Evolutionary conservation across 2,888 invertebrate species (phyloP).

Genomic region (Scaptodrosophila latifasciaeformis): DNA sequence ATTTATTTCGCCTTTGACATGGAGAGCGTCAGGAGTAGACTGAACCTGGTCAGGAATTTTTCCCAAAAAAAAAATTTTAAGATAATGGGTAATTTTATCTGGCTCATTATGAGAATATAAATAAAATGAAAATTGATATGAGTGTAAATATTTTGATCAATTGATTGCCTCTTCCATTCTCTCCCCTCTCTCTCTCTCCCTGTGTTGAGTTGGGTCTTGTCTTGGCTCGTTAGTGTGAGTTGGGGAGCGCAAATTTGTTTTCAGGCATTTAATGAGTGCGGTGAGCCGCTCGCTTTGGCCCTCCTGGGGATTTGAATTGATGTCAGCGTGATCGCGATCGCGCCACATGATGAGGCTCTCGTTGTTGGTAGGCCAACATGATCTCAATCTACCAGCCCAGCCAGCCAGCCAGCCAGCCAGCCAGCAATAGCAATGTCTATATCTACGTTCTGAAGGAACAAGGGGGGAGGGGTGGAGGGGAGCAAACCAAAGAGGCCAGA

Average conservation of each 20-base stretch:
- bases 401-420: not conserved
- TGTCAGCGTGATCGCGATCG: slow-evolving; percentile 60
- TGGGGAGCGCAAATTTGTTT: slow-evolving; percentile 33
- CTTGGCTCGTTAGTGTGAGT: not conserved
- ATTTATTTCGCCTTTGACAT: no score
- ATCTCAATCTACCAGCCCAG: slow-evolving; percentile 35
- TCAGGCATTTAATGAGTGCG: slow-evolving; percentile 34
- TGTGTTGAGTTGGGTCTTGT: not conserved
- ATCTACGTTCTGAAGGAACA: slow-evolving; percentile 20
- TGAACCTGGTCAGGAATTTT: not conserved
- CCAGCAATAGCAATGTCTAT: slow-evolving; percentile 25
- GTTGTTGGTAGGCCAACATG: slow-evolving; percentile 30
- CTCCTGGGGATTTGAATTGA: slow-evolving; percentile 69
- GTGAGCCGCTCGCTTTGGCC: slow-evolving; percentile 32
- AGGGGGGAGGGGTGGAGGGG: no score
- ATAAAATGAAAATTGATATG: slow-evolving; percentile 13
- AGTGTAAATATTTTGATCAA: slow-evolving; percentile 16
- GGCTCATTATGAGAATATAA: not conserved
- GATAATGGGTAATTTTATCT: no score
- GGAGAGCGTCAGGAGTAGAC: not conserved
- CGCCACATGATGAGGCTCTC: slow-evolving; percentile 61
- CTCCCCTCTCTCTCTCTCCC: not conserved
- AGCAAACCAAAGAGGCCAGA: no score
- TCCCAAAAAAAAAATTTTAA: no score
- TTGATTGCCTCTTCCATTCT: not conserved